These are phyloP conservation scores for Epinephelus coioides DNA, from an alignment of 2,797 vertebrate genomes.

Conservation along the genomic window DNA sequence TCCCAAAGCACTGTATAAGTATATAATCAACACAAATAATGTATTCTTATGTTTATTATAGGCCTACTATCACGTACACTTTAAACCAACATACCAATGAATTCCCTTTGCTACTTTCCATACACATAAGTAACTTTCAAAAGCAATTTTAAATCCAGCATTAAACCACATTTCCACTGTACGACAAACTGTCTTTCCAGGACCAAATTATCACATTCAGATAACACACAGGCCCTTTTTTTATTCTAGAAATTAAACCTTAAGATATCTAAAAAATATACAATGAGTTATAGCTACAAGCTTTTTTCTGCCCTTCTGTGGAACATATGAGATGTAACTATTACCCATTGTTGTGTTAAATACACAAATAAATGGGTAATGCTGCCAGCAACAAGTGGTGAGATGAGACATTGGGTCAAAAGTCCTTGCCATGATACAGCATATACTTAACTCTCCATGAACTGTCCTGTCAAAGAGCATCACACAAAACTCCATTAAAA, in stretches of 20 bases:
- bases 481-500: background rate
- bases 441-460: background rate
- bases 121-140: background rate
- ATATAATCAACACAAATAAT: background rate
- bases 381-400: too few relatives aligned
- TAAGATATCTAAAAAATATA: background rate
- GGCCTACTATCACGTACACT: constrained; percentile 6
- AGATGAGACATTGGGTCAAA: too few relatives aligned
- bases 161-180: background rate
- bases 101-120: background rate
- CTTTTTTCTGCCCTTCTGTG: too few relatives aligned
- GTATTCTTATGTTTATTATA: background rate
- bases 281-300: too few relatives aligned
- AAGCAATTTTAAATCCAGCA: background rate
- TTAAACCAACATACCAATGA: background rate
- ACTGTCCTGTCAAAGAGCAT: background rate
- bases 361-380: too few relatives aligned
- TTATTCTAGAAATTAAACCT: background rate
- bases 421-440: background rate
- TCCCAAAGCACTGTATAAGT: background rate
- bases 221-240: background rate
- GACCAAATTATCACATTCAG: background rate
- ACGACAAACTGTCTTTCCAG: background rate
- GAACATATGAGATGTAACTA: too few relatives aligned
- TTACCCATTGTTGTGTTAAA: too few relatives aligned